These are phyloP conservation scores for Phoebastria nigripes DNA, from an alignment of 2,797 vertebrate genomes.

Conservation along the genomic window DNA sequence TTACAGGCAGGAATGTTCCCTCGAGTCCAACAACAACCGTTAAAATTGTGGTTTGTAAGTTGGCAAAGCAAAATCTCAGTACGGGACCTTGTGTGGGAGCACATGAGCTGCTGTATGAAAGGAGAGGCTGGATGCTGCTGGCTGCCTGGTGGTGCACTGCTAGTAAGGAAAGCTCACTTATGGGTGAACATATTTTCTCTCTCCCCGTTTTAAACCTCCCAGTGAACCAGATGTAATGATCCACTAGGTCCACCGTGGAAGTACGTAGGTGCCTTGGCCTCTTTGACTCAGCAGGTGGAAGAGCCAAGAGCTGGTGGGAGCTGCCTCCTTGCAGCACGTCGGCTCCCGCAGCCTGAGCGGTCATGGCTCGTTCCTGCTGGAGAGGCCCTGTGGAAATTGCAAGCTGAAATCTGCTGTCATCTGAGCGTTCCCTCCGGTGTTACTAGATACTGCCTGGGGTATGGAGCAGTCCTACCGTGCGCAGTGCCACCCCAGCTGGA, in stretches of 20 bases:
- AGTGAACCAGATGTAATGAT: not conserved
- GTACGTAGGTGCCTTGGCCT: not conserved
- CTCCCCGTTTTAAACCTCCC: not conserved
- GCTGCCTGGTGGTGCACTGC: not conserved
- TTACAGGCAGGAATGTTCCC: not conserved
- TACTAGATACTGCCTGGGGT: not conserved
- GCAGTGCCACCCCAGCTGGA: not conserved
- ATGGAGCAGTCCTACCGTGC: not conserved
- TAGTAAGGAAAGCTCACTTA: not conserved
- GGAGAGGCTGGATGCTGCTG: not conserved
- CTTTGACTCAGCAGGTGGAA: not conserved
- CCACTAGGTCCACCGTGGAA: not conserved
- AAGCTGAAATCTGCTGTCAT: not conserved
- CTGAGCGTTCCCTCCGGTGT: not conserved
- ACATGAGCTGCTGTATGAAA: not conserved
- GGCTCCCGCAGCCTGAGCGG: fast-evolving
- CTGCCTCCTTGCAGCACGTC: not conserved
- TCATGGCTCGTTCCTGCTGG: not conserved
- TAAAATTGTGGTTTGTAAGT: not conserved
- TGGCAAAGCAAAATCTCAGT: not conserved
- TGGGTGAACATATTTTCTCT: not conserved
- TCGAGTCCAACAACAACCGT: not conserved
- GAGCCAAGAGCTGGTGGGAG: not conserved
- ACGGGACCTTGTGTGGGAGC: not conserved
- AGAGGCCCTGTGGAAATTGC: not conserved